Evolutionary conservation across 1,140 invertebrate genomes (phyloP), one percentile per base, ranked within the genome.

Genomic region (Goniozus legneri): DNA sequence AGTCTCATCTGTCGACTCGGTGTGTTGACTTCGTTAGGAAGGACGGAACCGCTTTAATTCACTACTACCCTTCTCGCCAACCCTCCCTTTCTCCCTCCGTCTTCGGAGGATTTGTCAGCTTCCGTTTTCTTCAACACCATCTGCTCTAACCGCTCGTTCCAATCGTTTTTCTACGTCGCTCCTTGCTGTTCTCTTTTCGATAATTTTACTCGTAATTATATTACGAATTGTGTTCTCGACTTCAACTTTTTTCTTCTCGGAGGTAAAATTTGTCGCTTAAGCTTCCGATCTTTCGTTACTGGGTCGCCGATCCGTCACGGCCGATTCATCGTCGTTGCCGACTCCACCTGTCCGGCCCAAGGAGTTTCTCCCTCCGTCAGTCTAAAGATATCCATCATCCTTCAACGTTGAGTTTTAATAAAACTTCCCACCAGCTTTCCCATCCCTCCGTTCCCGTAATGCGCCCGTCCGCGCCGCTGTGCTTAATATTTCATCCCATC

Each of bases 1-100:
- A 46, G 50, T 55, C 49, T 49, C 55, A 47, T 60, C 55, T 54
- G 52, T 49, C 44, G 51, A 53, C 44, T 44, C 45, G 58, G 51
- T 47, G 54, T 64, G 63, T 66, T 72, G 66, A 72, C 65, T 70
- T 73, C 66, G 66, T 73, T 74, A 73, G 57, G 54, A 43, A 61
- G 57, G 54, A 67, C 62, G 24, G 66, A 65, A 57, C 56, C 52
- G 52, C 58, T 69, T 66, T 69, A 69, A 73, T 69, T 67, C 66
- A 62, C 54, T 64, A 56, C 49, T n/a, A n/a, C n/a, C n/a, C 52
- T 43, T 61, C 47, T 53, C 44, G 46, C 33, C 39, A 51, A 42
- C 38, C 21, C 40, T 47, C 34, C 47, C 6, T n/a, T 27, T 42
- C 21, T 2, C 15, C 22, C 39, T 13, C 15, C 15, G 31, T 33